Evolutionary conservation across 2,888 invertebrate genomes (phyloP).

Genomic region (Pseudococcus jackbeardsleyi): DNA sequence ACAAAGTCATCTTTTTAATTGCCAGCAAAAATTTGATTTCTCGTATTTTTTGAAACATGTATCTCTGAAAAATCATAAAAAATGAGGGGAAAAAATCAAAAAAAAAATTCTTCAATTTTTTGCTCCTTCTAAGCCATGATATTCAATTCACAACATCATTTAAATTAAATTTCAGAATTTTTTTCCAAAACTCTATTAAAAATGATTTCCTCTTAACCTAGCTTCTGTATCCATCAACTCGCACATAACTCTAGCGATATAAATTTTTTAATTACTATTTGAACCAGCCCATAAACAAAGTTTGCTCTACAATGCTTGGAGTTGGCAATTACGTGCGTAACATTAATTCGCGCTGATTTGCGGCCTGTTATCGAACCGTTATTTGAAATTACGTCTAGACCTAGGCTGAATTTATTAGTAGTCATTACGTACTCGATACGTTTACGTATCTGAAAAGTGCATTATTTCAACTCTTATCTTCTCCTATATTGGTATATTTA

Average conservation of each 20-base stretch:
- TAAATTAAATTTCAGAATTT: no score
- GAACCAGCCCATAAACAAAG: not conserved
- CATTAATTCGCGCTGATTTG: conserved; percentile 34
- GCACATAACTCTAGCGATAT: not conserved
- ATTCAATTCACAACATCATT: no score
- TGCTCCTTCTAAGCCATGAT: no score
- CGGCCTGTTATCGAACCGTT: conserved; percentile 41
- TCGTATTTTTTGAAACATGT: no score
- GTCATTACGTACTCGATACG: not conserved
- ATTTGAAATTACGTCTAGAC: conserved; percentile 47
- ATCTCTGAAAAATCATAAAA: no score
- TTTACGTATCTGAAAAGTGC: conserved; percentile 37
- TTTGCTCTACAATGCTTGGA: not conserved
- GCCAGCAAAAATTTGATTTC: no score
- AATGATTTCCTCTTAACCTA: no score
- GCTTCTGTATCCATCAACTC: not conserved
- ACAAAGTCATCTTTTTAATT: no score
- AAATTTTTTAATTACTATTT: conserved; percentile 28
- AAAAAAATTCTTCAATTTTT: no score
- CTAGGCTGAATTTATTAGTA: conserved; percentile 40
- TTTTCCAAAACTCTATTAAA: no score
- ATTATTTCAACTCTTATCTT: conserved; percentile 44
- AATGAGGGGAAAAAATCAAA: no score
- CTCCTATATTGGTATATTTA: conserved; percentile 11
- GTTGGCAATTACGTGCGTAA: conserved; percentile 42